A percentile compares a stretch with the other conserved stretches of the same genome.
Evolutionary conservation across 2,113 vertebrate species (phyloP).

Genomic region (Echinops telfairi): DNA sequence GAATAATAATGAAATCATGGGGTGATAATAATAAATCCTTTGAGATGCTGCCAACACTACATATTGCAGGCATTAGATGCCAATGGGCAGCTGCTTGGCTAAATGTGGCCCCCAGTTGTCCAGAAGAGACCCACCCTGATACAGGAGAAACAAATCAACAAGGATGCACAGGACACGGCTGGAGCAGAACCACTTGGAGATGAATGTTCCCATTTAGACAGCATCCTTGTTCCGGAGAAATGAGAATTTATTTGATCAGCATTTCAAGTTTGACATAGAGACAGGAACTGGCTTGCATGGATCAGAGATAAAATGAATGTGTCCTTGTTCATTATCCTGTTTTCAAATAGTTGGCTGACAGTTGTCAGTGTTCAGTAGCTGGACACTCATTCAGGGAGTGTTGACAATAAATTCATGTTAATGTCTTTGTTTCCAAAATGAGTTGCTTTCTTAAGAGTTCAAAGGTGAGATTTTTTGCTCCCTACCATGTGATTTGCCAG

Average conservation of each 20-base stretch:
- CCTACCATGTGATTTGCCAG: neutral
- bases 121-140: constrained; percentile 69
- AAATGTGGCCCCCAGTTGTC: constrained; percentile 82
- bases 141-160: constrained; percentile 69
- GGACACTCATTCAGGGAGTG: neutral
- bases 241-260: neutral
- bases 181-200: neutral
- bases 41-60: constrained; percentile 75
- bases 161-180: neutral
- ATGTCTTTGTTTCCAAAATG: neutral
- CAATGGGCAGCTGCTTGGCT: constrained; percentile 80
- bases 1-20: constrained; percentile 81
- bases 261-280: neutral
- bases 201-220: neutral
- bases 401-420: neutral
- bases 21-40: constrained; percentile 79
- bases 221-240: neutral
- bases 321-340: neutral
- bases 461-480: neutral
- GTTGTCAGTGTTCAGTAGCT: neutral
- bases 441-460: constrained; percentile 19
- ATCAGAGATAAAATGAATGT: neutral
- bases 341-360: neutral
- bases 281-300: neutral
- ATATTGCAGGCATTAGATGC: constrained; percentile 55